phyloP scores from a whole-genome alignment of 2,797 vertebrate genomes.

The Melanotaenia trifasciata region DNA sequence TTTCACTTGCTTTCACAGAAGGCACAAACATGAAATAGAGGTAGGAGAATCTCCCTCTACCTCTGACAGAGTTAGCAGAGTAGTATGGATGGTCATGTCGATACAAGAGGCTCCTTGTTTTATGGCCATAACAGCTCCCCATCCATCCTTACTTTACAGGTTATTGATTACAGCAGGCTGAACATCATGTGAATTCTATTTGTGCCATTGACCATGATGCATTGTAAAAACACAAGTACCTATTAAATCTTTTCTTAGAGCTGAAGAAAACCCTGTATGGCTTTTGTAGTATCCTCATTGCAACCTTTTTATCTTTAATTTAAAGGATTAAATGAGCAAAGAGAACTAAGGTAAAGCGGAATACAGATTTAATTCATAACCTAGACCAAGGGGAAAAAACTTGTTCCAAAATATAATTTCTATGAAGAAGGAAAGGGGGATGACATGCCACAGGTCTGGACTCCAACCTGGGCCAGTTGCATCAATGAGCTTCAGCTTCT shows the following conservation, averaged over 20 bases:
- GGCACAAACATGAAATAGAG: slow-evolving; percentile 38
- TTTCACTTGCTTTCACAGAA: slow-evolving; percentile 24
- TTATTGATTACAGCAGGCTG: slow-evolving; percentile 77
- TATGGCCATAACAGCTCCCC: slow-evolving; percentile 76
- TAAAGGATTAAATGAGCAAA: background rate
- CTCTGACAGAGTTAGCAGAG: slow-evolving; percentile 63
- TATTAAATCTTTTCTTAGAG: slow-evolving; percentile 45
- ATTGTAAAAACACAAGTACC: slow-evolving; percentile 56
- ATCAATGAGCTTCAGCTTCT: too few relatives aligned
- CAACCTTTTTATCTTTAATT: slow-evolving; percentile 5
- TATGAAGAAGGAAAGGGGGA: too few relatives aligned
- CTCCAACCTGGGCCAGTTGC: too few relatives aligned
- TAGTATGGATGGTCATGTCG: slow-evolving; percentile 76
- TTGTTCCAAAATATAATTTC: too few relatives aligned
- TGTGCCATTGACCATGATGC: slow-evolving; percentile 51
- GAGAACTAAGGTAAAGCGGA: background rate
- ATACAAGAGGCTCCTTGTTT: slow-evolving; percentile 77
- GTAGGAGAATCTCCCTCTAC: slow-evolving; percentile 28
- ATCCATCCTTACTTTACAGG: slow-evolving; percentile 76
- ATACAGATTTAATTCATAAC: background rate
- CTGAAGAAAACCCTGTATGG: slow-evolving; percentile 2
- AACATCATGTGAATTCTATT: slow-evolving; percentile 75
- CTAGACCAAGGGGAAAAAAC: background rate
- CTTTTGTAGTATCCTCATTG: slow-evolving; percentile 1
- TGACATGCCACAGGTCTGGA: too few relatives aligned